A percentile compares a stretch with the other conserved stretches of the same genome.
Conservation (phyloP, 2,888 invertebrate species). For the Spialia ferax region DNA sequence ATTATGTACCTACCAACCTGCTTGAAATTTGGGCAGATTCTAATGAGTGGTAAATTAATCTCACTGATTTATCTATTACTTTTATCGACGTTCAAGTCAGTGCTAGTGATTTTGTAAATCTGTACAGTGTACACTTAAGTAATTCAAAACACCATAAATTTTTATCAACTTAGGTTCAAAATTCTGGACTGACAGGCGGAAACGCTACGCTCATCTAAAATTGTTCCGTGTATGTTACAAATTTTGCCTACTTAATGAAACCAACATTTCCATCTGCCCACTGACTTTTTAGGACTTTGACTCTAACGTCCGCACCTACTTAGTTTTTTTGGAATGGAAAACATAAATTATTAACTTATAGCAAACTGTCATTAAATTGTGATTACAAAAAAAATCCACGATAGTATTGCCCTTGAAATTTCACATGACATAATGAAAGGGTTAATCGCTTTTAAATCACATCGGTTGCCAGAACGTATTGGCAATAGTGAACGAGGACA, state of each 20-base stretch:
- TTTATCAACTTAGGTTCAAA: too few relatives aligned
- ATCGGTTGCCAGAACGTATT: constrained; percentile 22
- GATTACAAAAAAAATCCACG: not conserved
- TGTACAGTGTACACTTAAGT: too few relatives aligned
- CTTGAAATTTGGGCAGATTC: too few relatives aligned
- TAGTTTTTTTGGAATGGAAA: not conserved
- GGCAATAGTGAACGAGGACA: constrained; percentile 47
- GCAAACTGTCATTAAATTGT: not conserved
- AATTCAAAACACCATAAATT: too few relatives aligned
- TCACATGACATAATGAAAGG: constrained; percentile 3
- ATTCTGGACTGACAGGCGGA: not conserved
- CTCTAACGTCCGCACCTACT: not conserved
- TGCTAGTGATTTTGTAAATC: too few relatives aligned
- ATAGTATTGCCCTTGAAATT: constrained; percentile 15
- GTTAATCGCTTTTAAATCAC: constrained; percentile 34
- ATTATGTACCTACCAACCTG: not conserved
- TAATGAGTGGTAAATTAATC: too few relatives aligned
- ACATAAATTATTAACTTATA: not conserved
- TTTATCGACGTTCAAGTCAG: too few relatives aligned
- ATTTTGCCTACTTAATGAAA: not conserved
- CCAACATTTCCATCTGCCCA: not conserved
- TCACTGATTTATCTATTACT: too few relatives aligned
- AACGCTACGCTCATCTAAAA: not conserved
- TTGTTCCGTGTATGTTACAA: not conserved
- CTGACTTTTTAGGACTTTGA: not conserved